These are phyloP conservation scores for Drosophila hydei DNA, from an alignment of 1,140 invertebrate genomes.

Conservation along the genomic window DNA sequence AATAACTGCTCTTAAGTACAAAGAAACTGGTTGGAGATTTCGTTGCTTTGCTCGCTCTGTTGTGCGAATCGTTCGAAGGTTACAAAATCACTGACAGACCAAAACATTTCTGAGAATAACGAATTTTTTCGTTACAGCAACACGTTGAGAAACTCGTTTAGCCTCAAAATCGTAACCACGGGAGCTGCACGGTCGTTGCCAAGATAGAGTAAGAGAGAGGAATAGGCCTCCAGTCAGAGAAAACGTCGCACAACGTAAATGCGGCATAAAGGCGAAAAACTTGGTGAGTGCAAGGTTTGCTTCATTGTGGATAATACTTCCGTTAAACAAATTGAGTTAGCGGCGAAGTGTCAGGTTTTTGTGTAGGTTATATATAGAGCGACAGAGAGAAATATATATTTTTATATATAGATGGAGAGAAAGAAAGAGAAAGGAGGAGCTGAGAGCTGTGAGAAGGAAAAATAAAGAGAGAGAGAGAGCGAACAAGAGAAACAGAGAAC, in stretches of 20 bases:
- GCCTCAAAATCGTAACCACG: conserved; percentile 59
- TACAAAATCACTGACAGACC: conserved; percentile 72
- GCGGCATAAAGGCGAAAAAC: no score
- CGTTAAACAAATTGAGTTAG: no score
- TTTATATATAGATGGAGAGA: no score
- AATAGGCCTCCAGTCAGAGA: no score
- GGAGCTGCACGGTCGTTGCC: conserved; percentile 56
- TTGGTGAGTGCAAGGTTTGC: conserved; percentile 15
- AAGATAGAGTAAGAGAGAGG: conserved; percentile 1
- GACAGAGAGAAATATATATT: no score
- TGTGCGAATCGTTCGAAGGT: conserved; percentile 56
- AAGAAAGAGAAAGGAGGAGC: no score
- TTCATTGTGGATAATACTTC: conserved; percentile 1
- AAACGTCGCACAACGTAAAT: no score
- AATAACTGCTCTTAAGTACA: conserved; percentile 14
- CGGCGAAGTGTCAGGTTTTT: no score
- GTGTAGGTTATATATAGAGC: no score
- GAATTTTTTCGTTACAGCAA: conserved; percentile 71
- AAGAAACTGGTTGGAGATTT: conserved; percentile 59
- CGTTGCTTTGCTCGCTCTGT: conserved; percentile 18
- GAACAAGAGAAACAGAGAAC: no score
- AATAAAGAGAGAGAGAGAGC: no score
- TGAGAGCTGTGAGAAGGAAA: no score
- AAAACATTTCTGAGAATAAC: conserved; percentile 59
- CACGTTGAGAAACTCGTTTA: conserved; percentile 66